Percentiles rank a stretch among this genome's conserved stretches.
Evolutionary conservation across 2,888 invertebrate species (phyloP).

Genomic region (Erpobdella octoculata): DNA sequence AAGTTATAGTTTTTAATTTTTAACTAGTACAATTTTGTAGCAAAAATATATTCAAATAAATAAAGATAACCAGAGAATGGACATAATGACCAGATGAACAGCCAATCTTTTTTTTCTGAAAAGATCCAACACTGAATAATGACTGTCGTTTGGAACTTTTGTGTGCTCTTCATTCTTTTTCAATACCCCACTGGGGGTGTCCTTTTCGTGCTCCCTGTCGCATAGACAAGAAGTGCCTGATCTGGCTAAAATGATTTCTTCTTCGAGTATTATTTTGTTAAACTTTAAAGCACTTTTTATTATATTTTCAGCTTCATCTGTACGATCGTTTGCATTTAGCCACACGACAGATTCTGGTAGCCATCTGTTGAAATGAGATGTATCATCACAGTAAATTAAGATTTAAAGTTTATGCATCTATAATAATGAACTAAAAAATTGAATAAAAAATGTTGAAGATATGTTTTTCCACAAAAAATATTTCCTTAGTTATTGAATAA

Average conservation of each 20-base stretch:
- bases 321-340: conserved; percentile 33
- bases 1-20: too few species aligned
- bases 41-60: too few species aligned
- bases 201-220: neutral
- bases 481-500: too few species aligned
- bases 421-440: too few species aligned
- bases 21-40: too few species aligned
- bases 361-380: too few species aligned
- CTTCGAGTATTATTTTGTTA: conserved; percentile 25
- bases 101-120: neutral
- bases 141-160: too few species aligned
- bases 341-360: conserved; percentile 35
- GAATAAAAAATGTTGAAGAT: too few species aligned
- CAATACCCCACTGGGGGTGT: too few species aligned
- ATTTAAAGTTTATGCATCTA: neutral
- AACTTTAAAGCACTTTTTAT: conserved; percentile 28
- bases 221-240: too few species aligned
- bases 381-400: neutral
- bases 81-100: neutral
- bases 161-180: too few species aligned
- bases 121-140: conserved; percentile 8
- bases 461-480: too few species aligned
- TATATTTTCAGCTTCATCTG: conserved; percentile 33
- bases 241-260: neutral
- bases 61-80: neutral